These are phyloP conservation scores for Chamaea fasciata DNA, from an alignment of 2,113 vertebrate species.

Conservation along the genomic window DNA sequence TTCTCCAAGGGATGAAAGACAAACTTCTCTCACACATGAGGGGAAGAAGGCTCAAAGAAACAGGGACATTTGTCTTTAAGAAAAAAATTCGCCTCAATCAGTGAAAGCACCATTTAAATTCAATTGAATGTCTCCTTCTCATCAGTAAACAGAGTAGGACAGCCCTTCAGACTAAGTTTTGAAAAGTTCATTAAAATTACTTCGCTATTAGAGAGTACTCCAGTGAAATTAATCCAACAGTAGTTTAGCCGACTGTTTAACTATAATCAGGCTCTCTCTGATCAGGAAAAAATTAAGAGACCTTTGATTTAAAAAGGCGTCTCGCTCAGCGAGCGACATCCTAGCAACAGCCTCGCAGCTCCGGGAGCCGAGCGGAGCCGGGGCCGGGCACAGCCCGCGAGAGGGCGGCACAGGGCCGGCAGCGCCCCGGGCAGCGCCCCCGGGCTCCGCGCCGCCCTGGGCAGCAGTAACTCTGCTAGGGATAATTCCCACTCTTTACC, in stretches of 20 bases:
- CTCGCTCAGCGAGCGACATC: too few relatives aligned
- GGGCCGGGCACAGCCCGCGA: background rate
- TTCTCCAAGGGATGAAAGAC: background rate
- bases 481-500: background rate
- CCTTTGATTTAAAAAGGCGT: background rate
- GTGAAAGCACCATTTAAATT: background rate
- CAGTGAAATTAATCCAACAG: background rate
- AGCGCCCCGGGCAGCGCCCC: background rate
- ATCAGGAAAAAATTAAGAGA: background rate
- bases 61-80: background rate
- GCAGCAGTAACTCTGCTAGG: accelerated
- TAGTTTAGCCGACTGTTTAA: background rate
- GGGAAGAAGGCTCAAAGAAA: background rate
- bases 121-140: background rate
- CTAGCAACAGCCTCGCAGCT: background rate
- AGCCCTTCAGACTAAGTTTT: background rate
- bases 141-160: background rate
- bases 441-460: accelerated
- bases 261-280: background rate
- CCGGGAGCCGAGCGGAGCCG: accelerated
- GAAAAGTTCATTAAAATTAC: background rate
- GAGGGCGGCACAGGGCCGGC: background rate
- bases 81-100: background rate
- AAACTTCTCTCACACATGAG: background rate
- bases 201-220: background rate